Percentiles rank a stretch among this genome's conserved stretches.
These are phyloP conservation scores for Coecobrya sp. DNA, from an alignment of 2,888 invertebrate species.

Conservation along the genomic window DNA sequence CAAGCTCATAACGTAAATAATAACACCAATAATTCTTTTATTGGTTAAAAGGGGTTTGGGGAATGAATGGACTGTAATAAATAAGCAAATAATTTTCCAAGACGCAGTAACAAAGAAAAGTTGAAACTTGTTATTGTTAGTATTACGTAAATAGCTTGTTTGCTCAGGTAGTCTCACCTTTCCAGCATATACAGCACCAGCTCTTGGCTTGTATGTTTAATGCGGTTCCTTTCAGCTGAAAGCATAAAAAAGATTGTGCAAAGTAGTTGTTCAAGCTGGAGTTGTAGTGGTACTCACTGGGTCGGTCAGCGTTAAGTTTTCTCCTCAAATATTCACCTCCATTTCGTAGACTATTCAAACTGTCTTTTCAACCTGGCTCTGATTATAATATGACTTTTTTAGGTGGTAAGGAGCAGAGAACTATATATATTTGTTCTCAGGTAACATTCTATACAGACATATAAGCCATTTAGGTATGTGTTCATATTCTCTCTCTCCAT, in stretches of 20 bases:
- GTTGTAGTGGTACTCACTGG: neutral
- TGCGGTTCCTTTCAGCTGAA: conserved; percentile 49
- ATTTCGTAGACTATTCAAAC: conserved; percentile 71
- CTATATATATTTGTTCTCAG: neutral
- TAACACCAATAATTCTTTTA: no score
- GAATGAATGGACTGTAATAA: no score
- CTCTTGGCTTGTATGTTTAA: conserved; percentile 43
- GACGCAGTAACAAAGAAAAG: no score
- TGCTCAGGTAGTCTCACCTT: conserved; percentile 31
- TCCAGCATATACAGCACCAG: no score
- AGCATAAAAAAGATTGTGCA: conserved; percentile 55
- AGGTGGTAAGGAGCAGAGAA: neutral
- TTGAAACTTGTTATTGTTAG: no score
- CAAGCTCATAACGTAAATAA: no score
- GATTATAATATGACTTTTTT: conserved; percentile 65
- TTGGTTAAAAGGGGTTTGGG: no score
- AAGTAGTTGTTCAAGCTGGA: conserved; percentile 7
- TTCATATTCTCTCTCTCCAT: neutral
- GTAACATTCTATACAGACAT: neutral
- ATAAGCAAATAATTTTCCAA: no score
- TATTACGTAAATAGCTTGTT: no score
- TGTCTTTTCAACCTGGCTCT: conserved; percentile 35
- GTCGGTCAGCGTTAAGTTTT: conserved; percentile 14
- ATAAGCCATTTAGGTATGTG: neutral
- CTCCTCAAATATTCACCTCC: conserved; percentile 27